Conservation (phyloP, 2,113 vertebrate species). For the Lasiurus borealis region DNA sequence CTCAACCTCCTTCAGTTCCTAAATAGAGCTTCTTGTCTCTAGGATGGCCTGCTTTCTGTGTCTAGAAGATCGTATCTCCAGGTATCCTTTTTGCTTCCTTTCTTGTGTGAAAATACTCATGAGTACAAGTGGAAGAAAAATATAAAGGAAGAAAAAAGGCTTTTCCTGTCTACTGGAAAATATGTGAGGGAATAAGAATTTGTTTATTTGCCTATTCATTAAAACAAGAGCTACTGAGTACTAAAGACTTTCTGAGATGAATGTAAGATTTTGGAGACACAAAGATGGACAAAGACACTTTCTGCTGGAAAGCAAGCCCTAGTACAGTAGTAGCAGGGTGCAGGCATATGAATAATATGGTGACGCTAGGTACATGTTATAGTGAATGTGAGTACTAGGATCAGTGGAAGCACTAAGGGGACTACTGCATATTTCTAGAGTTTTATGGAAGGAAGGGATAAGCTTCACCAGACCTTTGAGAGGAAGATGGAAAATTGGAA, state of each 20-base stretch:
- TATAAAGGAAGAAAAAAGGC: accelerated
- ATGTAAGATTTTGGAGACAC: not conserved
- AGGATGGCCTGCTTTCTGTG: not conserved
- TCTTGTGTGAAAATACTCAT: not conserved
- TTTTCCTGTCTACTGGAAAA: not conserved
- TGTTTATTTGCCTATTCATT: not conserved
- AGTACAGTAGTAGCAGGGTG: not conserved
- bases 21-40: not conserved
- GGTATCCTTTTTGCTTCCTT: not conserved
- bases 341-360: not conserved
- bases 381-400: not conserved
- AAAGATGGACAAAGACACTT: not conserved
- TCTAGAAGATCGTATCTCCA: not conserved
- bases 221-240: not conserved
- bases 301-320: not conserved
- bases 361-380: not conserved
- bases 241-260: too few species aligned
- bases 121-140: not conserved
- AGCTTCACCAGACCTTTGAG: not conserved
- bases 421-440: not conserved
- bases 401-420: not conserved
- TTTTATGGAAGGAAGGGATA: not conserved
- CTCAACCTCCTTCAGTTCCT: not conserved
- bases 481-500: not conserved
- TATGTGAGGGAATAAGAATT: not conserved